phyloP scores from a whole-genome alignment of 2,888 invertebrate species.

The Lasioglossum vierecki region DNA sequence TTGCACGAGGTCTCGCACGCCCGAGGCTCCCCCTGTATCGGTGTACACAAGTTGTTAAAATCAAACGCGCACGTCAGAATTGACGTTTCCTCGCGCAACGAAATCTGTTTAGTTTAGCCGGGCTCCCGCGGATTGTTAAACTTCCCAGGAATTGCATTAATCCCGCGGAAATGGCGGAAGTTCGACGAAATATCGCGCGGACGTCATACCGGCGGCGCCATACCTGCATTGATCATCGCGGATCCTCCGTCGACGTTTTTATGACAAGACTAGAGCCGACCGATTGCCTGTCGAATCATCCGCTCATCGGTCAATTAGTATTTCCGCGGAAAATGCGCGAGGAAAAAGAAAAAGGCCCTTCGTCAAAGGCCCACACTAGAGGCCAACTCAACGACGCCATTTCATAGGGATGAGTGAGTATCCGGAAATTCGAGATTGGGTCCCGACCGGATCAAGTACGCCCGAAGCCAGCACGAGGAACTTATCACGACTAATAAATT shows the following conservation, averaged over 20 bases:
- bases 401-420: too few species aligned
- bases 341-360: too few species aligned
- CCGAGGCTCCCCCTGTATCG: conserved; percentile 25
- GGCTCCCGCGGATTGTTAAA: conserved; percentile 56
- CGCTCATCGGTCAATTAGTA: not conserved
- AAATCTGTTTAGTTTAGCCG: conserved; percentile 58
- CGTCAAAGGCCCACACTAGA: too few species aligned
- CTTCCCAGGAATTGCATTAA: conserved; percentile 53
- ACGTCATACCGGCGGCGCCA: not conserved
- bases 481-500: not conserved
- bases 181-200: conserved; percentile 30
- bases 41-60: conserved; percentile 60
- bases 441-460: too few species aligned
- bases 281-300: not conserved
- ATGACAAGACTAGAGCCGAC: not conserved
- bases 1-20: conserved; percentile 2
- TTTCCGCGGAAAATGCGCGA: not conserved
- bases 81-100: conserved; percentile 56
- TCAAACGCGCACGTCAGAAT: conserved; percentile 57
- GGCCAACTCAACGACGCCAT: too few species aligned
- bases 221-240: conserved; percentile 16
- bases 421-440: too few species aligned
- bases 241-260: not conserved
- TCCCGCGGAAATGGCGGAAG: conserved; percentile 50
- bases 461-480: not conserved